Percentiles rank a stretch among this genome's conserved stretches.
Evolutionary conservation across 2,888 invertebrate genomes (phyloP).

Genomic region (Orchestes rusci): DNA sequence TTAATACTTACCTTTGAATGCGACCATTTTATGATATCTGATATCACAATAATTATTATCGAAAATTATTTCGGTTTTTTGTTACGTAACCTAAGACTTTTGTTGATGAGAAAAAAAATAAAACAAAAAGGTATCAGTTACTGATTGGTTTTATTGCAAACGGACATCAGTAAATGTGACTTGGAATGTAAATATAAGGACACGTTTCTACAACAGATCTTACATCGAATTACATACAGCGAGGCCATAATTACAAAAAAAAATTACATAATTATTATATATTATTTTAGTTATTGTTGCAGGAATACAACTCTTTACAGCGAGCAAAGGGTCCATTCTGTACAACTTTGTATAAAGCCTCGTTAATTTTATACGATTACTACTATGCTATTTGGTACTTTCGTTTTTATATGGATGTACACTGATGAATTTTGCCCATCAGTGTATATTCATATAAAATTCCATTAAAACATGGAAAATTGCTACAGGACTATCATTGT

Average conservation of each 20-base stretch:
- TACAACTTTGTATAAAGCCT: too few relatives aligned
- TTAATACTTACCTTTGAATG: too few relatives aligned
- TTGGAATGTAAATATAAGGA: conserved; percentile 43
- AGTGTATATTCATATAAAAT: conserved; percentile 15
- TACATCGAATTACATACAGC: conserved; percentile 29
- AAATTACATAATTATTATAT: conserved; percentile 17
- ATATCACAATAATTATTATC: too few relatives aligned
- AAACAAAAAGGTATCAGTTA: conserved; percentile 17
- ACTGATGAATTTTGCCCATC: conserved; percentile 5
- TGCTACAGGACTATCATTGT: too few relatives aligned
- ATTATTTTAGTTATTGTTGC: conserved; percentile 11
- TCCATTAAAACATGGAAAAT: conserved; percentile 41
- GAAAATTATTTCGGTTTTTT: too few relatives aligned
- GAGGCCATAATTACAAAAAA: conserved; percentile 24
- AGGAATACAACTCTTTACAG: too few relatives aligned
- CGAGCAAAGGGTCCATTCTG: too few relatives aligned
- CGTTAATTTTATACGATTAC: too few relatives aligned
- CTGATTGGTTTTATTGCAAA: conserved; percentile 39
- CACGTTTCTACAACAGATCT: conserved; percentile 40
- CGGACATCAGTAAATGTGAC: conserved; percentile 33
- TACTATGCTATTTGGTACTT: conserved; percentile 37
- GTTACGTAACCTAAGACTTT: too few relatives aligned
- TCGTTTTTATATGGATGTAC: conserved; percentile 22
- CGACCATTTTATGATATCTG: too few relatives aligned
- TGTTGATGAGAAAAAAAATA: conserved; percentile 3